Evolutionary conservation across 2,113 vertebrate genomes (phyloP).

Genomic region (Circaetus cinerascens): DNA sequence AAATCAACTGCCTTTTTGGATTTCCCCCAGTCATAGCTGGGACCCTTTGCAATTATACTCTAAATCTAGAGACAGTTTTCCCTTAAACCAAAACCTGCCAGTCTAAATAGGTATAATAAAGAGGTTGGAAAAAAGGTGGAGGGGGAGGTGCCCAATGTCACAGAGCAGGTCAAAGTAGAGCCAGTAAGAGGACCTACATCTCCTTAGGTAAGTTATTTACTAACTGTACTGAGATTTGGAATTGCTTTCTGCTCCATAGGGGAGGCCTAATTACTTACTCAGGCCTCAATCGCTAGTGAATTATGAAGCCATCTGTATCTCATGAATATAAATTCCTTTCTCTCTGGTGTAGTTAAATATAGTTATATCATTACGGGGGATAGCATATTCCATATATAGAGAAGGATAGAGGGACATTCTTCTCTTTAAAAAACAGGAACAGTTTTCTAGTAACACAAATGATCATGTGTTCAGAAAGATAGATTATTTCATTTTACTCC

Average conservation of each 20-base stretch:
- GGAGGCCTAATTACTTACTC: conserved; percentile 15
- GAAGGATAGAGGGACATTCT: neutral
- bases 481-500: neutral
- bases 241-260: neutral
- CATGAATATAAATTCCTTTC: conserved; percentile 49
- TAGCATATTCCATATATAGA: neutral
- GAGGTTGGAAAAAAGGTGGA: neutral
- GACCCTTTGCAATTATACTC: neutral
- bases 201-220: neutral
- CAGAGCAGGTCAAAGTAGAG: neutral
- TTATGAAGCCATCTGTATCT: conserved; percentile 45
- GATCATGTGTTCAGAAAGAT: conserved; percentile 16
- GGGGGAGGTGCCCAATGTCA: neutral
- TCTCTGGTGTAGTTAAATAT: conserved; percentile 32
- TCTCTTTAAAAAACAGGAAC: conserved; percentile 17
- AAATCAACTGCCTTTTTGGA: neutral
- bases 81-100: neutral
- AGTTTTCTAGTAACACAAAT: conserved; percentile 40
- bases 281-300: neutral
- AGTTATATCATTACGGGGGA: conserved; percentile 37
- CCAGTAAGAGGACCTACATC: neutral
- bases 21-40: neutral
- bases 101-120: neutral
- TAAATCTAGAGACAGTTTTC: neutral
- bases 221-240: neutral